Evolutionary conservation across 92 coral and sea anemone genomes (phyloP).

Genomic region (Porites lobata): DNA sequence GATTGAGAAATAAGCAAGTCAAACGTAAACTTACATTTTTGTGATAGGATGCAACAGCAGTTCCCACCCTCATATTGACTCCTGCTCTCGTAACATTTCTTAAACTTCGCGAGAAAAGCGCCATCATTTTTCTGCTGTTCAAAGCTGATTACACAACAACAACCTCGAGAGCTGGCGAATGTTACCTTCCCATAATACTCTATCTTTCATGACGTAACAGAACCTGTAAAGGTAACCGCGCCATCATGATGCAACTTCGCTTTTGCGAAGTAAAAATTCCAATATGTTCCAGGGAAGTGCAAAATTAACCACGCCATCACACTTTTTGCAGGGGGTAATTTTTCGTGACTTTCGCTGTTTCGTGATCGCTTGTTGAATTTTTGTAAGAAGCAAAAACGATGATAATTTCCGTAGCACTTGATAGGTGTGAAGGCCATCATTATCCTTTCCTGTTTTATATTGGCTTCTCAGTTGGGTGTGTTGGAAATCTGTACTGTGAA

Average conservation of each 20-base stretch:
- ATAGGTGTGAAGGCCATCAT: not conserved
- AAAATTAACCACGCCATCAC: not conserved
- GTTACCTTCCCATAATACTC: slow-evolving; percentile 23
- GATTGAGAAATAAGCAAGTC: not conserved
- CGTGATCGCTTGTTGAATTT: not conserved
- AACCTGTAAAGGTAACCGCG: not conserved
- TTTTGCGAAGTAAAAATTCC: not conserved
- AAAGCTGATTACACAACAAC: not conserved
- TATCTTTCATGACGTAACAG: not conserved
- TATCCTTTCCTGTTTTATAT: slow-evolving; percentile 5
- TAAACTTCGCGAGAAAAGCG: slow-evolving; percentile 27
- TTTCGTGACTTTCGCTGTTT: not conserved
- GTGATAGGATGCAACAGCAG: slow-evolving; percentile 73
- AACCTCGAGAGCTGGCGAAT: not conserved
- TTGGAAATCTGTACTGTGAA: no score
- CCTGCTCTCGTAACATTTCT: slow-evolving; percentile 44
- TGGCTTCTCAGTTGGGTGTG: not conserved
- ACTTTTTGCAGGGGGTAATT: not conserved
- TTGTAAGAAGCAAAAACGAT: not conserved
- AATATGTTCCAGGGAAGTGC: not conserved
- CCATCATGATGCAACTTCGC: not conserved
- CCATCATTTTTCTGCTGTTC: not conserved
- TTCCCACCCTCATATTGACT: slow-evolving; percentile 40
- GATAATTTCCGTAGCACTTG: not conserved
- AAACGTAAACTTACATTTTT: slow-evolving; percentile 72